Percentiles rank a stretch among this genome's conserved stretches.
phyloP scores from a whole-genome alignment of 2,888 invertebrate genomes.

The Lycophotia porphyrea region DNA sequence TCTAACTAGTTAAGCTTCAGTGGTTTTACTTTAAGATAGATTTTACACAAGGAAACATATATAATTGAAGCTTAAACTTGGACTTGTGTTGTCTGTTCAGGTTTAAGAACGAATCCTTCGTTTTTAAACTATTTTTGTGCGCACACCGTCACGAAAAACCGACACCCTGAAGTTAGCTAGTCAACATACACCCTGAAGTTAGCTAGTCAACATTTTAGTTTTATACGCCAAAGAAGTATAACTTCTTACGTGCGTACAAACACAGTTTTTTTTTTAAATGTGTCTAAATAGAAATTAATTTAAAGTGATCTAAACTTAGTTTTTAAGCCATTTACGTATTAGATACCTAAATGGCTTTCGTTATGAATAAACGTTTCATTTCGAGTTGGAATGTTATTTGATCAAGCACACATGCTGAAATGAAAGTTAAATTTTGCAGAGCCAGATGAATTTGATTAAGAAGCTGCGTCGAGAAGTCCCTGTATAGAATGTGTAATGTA shows the following conservation, averaged over 20 bases:
- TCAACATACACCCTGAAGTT: too few relatives aligned
- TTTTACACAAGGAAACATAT: conserved; percentile 5
- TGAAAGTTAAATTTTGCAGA: background rate
- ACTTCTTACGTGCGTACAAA: too few relatives aligned
- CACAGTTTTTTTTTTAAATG: background rate
- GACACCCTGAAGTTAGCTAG: too few relatives aligned
- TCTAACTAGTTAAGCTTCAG: conserved; percentile 25
- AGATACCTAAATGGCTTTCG: background rate
- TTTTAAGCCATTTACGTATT: background rate
- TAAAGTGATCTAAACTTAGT: background rate
- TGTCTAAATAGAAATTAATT: background rate
- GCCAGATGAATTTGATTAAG: background rate
- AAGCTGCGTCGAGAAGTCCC: background rate
- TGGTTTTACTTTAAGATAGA: conserved; percentile 11
- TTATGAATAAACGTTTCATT: background rate
- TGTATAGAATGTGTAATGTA: background rate
- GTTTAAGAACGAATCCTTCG: conserved; percentile 5
- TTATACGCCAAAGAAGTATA: too few relatives aligned
- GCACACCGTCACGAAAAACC: too few relatives aligned
- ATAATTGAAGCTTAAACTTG: conserved; percentile 1
- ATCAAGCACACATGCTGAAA: background rate
- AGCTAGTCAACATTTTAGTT: too few relatives aligned
- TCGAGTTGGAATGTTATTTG: conserved; percentile 2
- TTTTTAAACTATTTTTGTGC: conserved; percentile 20
- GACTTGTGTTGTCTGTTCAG: conserved; percentile 16